phyloP scores from a whole-genome alignment of 2,113 vertebrate genomes.

The Puffinus mauretanicus region DNA sequence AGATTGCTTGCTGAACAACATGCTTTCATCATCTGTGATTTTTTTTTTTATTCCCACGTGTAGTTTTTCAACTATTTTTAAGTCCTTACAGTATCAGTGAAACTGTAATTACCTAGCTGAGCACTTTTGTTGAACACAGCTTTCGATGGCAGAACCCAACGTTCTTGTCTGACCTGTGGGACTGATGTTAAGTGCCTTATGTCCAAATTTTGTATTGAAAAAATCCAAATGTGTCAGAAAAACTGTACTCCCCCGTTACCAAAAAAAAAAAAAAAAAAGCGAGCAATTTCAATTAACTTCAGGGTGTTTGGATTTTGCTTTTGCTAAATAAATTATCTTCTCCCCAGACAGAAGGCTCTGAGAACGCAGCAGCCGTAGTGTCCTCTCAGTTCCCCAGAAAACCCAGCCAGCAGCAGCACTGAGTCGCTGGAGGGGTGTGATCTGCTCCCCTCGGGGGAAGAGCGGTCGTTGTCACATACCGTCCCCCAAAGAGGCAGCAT shows the following conservation, averaged over 20 bases:
- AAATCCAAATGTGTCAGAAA: not conserved
- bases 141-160: not conserved
- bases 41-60: not conserved
- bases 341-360: not conserved
- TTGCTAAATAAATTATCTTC: not conserved
- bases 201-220: not conserved
- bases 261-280: not conserved
- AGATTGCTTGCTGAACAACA: not conserved
- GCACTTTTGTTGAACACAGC: not conserved
- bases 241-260: not conserved
- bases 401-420: not conserved
- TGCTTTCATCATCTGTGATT: not conserved
- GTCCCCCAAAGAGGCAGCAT: not conserved
- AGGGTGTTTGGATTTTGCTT: not conserved
- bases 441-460: not conserved
- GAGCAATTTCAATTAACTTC: not conserved
- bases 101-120: not conserved
- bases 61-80: not conserved
- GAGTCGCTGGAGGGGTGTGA: not conserved
- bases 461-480: not conserved
- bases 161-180: not conserved
- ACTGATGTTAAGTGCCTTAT: not conserved
- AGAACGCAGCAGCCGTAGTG: not conserved
- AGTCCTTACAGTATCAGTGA: not conserved
- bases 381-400: not conserved